Conservation (phyloP, 2,888 invertebrate genomes). For the Caenorhabditis wallacei region DNA sequence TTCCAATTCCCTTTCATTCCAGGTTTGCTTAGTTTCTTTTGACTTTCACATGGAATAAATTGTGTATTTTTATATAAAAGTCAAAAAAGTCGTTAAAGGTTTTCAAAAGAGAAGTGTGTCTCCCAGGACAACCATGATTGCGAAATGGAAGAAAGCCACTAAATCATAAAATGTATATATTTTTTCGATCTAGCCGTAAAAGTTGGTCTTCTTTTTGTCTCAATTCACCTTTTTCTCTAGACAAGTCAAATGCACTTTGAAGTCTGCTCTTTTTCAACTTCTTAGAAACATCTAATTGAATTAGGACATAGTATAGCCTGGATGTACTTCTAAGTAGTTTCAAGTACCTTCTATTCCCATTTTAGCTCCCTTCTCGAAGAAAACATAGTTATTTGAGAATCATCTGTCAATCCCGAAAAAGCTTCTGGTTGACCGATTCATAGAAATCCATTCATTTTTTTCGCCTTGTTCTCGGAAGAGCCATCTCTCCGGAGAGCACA, state of each 20-base stretch:
- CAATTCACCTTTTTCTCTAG: neutral
- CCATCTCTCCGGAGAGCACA: conserved; percentile 13
- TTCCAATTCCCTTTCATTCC: conserved; percentile 27
- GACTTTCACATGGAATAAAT: conserved; percentile 1
- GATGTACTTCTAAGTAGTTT: conserved; percentile 22
- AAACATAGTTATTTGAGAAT: conserved; percentile 15
- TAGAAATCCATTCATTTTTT: conserved; percentile 40
- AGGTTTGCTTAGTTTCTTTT: conserved; percentile 1
- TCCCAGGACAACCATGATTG: conserved; percentile 43
- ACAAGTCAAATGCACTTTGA: conserved; percentile 22
- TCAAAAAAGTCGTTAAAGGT: conserved; percentile 26
- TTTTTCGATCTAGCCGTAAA: neutral
- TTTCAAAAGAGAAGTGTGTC: conserved; percentile 1
- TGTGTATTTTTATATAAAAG: conserved; percentile 14
- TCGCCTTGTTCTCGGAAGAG: conserved; percentile 8
- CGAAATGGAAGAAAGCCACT: conserved; percentile 14
- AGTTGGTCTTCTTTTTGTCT: neutral
- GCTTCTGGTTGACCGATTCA: conserved; percentile 11
- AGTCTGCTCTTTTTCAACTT: conserved; percentile 22
- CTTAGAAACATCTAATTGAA: conserved; percentile 53
- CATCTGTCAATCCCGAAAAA: conserved; percentile 4
- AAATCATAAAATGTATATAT: neutral
- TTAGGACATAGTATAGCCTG: too few relatives aligned
- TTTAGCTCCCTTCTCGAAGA: neutral
- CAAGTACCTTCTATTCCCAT: neutral